A percentile compares a stretch with the other conserved stretches of the same genome.
These are phyloP conservation scores for Hydropsyche betteni DNA, from an alignment of 2,888 invertebrate genomes.

Conservation along the genomic window DNA sequence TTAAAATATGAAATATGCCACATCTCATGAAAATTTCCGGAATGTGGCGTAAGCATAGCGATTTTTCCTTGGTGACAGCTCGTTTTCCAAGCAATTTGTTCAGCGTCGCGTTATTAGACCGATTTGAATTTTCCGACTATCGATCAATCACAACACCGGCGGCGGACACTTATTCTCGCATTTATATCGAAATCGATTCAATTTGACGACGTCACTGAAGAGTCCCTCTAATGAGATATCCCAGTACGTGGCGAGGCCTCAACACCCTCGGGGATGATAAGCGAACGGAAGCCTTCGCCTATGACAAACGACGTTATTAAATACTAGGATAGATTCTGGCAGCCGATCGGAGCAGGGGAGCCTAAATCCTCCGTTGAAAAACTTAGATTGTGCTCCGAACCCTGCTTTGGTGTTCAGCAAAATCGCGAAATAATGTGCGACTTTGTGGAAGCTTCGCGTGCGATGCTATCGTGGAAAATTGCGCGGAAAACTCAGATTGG, in stretches of 20 bases:
- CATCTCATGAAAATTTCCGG: not conserved
- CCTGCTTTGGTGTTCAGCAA: not conserved
- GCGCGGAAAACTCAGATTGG: too few species aligned
- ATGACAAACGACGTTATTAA: constrained; percentile 33
- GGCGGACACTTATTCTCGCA: constrained; percentile 28
- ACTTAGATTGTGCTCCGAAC: not conserved
- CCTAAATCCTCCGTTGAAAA: not conserved
- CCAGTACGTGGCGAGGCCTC: not conserved
- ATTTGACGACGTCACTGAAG: constrained; percentile 8
- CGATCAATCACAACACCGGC: constrained; percentile 23
- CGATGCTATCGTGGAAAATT: too few species aligned
- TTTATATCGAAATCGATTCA: constrained; percentile 27
- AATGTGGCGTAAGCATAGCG: constrained; percentile 12
- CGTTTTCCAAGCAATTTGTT: constrained; percentile 31
- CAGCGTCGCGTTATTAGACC: constrained; percentile 28
- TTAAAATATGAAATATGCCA: too few species aligned
- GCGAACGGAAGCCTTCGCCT: constrained; percentile 5
- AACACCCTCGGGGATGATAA: not conserved
- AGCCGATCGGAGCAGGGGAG: not conserved
- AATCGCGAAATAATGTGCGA: not conserved
- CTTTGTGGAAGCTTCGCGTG: too few species aligned
- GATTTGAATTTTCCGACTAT: constrained; percentile 31
- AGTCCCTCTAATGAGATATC: constrained; percentile 12
- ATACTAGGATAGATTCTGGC: constrained; percentile 18
- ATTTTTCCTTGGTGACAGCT: constrained; percentile 27